These are phyloP conservation scores for Eurytoma adleriae DNA, from an alignment of 2,888 invertebrate genomes.

Conservation along the genomic window DNA sequence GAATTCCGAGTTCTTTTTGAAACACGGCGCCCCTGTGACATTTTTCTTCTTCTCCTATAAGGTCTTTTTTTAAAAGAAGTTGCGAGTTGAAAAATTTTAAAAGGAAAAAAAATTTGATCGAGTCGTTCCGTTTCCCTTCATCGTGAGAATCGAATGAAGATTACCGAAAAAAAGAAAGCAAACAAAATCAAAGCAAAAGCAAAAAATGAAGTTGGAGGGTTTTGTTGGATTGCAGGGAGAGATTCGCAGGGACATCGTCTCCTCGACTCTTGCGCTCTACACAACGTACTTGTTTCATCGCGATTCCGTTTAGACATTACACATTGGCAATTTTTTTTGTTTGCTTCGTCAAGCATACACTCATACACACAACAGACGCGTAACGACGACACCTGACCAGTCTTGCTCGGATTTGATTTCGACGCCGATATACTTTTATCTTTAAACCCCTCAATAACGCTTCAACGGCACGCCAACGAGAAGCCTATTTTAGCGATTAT, in stretches of 20 bases:
- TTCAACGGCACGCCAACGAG: constrained; percentile 32
- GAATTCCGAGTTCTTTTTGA: neutral
- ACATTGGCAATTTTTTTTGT: constrained; percentile 39
- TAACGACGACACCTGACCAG: constrained; percentile 51
- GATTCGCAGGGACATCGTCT: constrained; percentile 33
- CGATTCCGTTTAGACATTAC: constrained; percentile 39
- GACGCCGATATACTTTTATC: constrained; percentile 33
- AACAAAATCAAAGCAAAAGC: constrained; percentile 2
- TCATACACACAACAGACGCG: constrained; percentile 47
- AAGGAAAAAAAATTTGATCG: constrained; percentile 32
- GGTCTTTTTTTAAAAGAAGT: constrained; percentile 24
- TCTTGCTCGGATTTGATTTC: constrained; percentile 57
- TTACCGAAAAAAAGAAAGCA: constrained; percentile 1
- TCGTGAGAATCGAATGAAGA: constrained; percentile 40
- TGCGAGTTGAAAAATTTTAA: constrained; percentile 8
- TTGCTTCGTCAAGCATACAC: constrained; percentile 43
- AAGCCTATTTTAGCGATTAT: constrained; percentile 32
- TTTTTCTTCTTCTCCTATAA: neutral
- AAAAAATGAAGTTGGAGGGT: constrained; percentile 24
- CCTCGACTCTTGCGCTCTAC: constrained; percentile 47
- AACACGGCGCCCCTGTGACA: neutral
- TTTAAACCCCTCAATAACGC: constrained; percentile 21
- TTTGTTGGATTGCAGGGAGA: constrained; percentile 15
- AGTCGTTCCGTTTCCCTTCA: constrained; percentile 19
- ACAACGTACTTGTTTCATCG: constrained; percentile 27